Percentiles rank a stretch among this genome's conserved stretches.
Evolutionary conservation across 2,888 invertebrate species (phyloP).

Genomic region (Cerceris rybyensis): DNA sequence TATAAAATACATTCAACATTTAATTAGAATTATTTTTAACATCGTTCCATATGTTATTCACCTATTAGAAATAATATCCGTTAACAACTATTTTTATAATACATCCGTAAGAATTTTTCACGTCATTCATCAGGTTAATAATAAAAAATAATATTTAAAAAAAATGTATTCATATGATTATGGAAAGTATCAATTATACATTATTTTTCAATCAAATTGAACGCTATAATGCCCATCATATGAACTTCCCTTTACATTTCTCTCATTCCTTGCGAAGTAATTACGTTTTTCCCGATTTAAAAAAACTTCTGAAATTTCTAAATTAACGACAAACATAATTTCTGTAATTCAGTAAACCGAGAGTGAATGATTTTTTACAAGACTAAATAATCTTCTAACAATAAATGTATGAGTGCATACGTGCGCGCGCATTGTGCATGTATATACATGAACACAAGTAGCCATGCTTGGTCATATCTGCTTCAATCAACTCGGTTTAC

Average conservation of each 20-base stretch:
- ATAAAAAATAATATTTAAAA: no score
- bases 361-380: not conserved
- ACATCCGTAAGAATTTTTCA: no score
- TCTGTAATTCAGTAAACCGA: not conserved
- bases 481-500: conserved; percentile 59
- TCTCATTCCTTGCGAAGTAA: not conserved
- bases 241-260: conserved; percentile 36
- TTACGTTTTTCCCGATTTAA: not conserved
- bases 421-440: conserved; percentile 15
- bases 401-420: not conserved
- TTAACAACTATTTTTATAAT: no score
- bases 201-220: no score
- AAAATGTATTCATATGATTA: no score
- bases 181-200: no score
- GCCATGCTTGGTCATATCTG: conserved; percentile 54
- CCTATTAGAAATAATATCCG: no score
- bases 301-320: not conserved
- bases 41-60: no score
- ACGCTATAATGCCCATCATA: not conserved
- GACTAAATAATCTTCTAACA: conserved; percentile 7
- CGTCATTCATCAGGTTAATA: no score
- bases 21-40: no score
- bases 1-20: no score
- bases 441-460: conserved; percentile 29
- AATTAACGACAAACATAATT: not conserved